These are phyloP conservation scores for Monoplex corrugatus DNA, from an alignment of 2,888 invertebrate genomes.

Conservation along the genomic window DNA sequence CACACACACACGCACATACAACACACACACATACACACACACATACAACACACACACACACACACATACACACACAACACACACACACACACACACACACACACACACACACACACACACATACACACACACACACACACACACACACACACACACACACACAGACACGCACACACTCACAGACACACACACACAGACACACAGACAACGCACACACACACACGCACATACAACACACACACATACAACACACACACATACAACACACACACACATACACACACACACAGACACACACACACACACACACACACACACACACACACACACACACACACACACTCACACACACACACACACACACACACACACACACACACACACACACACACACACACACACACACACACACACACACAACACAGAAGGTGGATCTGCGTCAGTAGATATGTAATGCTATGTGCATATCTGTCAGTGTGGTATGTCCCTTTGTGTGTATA, in stretches of 20 bases:
- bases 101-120: no score
- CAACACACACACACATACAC: not conserved
- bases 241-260: not conserved
- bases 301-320: not conserved
- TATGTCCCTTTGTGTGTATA: no score
- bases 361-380: not conserved
- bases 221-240: not conserved
- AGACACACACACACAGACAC: not conserved
- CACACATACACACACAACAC: no score
- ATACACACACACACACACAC: no score
- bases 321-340: not conserved
- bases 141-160: not conserved
- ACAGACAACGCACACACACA: not conserved
- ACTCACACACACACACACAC: not conserved
- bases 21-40: no score
- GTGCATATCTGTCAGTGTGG: no score
- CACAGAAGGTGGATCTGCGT: not conserved
- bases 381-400: conserved; percentile 11
- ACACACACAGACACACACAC: not conserved
- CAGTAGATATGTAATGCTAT: no score
- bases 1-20: no score
- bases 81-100: no score
- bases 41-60: no score
- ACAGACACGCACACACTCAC: not conserved
- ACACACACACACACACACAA: not conserved